These are phyloP conservation scores for Drosophila biarmipes DNA, from an alignment of 1,140 invertebrate genomes.

Conservation along the genomic window DNA sequence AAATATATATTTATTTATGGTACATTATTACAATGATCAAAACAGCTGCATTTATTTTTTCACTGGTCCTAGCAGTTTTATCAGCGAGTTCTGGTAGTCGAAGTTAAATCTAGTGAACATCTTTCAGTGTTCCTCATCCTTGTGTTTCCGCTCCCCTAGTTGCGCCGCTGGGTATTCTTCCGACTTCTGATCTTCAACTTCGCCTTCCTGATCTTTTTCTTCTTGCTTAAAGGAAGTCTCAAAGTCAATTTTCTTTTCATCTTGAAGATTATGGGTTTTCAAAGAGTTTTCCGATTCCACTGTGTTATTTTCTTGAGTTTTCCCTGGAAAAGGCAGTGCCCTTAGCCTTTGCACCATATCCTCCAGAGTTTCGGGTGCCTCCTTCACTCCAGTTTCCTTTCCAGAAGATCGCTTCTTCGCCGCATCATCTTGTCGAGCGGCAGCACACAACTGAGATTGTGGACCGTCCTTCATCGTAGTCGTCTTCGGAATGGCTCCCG, in stretches of 20 bases:
- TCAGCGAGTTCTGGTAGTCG: conserved; percentile 50
- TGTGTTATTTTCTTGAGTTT: neutral
- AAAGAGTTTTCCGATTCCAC: neutral
- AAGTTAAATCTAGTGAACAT: conserved; percentile 61
- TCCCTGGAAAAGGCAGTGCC: conserved; percentile 57
- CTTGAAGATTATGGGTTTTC: neutral
- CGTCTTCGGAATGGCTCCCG: conserved; percentile 68
- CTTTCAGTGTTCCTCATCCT: conserved; percentile 27
- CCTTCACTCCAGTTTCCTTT: conserved; percentile 11
- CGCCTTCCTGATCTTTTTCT: neutral
- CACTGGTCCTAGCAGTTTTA: conserved; percentile 33
- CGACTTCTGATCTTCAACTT: neutral
- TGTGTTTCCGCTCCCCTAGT: neutral
- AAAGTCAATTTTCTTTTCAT: neutral
- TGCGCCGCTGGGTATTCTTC: neutral
- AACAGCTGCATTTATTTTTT: conserved; percentile 3
- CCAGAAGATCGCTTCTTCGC: conserved; percentile 43
- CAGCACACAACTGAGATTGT: conserved; percentile 59
- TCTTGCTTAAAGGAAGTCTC: neutral
- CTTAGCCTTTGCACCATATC: conserved; percentile 72
- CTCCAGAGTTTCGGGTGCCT: conserved; percentile 61
- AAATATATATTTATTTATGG: conserved; percentile 27
- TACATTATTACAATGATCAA: conserved; percentile 3
- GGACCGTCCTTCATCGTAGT: conserved; percentile 33
- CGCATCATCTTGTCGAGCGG: conserved; percentile 55